A percentile compares a stretch with the other conserved stretches of the same genome.
These are phyloP conservation scores for Turnix velox DNA, from an alignment of 2,113 vertebrate species.

Conservation along the genomic window DNA sequence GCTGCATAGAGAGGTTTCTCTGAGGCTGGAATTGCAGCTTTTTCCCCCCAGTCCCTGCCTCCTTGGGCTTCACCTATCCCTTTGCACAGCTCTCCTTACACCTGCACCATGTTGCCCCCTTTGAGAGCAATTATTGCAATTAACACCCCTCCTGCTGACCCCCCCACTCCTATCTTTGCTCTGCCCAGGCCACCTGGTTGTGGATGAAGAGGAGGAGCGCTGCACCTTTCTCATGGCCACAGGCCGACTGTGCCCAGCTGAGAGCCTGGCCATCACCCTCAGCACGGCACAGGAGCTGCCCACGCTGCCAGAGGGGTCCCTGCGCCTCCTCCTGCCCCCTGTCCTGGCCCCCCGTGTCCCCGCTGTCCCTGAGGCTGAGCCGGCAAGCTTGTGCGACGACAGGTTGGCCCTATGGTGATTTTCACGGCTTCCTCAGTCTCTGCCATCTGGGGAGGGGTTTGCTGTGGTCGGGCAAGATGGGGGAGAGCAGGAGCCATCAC, in stretches of 20 bases:
- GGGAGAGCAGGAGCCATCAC: background rate
- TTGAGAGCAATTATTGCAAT: background rate
- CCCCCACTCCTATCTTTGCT: background rate
- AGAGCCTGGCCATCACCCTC: conserved; percentile 84
- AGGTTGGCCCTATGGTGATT: conserved; percentile 86
- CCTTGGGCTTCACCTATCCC: background rate
- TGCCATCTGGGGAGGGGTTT: background rate
- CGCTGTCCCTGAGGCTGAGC: conserved; percentile 73
- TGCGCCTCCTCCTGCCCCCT: conserved; percentile 81
- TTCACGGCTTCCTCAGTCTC: conserved; percentile 76
- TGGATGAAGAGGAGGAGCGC: conserved; percentile 87
- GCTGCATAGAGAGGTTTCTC: background rate
- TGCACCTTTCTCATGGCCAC: conserved; percentile 85
- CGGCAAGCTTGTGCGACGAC: conserved; percentile 85
- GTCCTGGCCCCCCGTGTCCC: conserved; percentile 80
- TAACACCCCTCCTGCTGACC: background rate
- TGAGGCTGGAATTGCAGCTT: background rate
- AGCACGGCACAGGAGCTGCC: conserved; percentile 85
- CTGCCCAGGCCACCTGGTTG: conserved; percentile 86
- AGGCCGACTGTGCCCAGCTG: conserved; percentile 80
- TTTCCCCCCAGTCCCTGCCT: background rate
- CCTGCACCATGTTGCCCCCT: background rate
- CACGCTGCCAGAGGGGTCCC: conserved; percentile 85
- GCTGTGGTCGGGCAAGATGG: fast-evolving
- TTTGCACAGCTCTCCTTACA: fast-evolving